Percentiles rank a stretch among this genome's conserved stretches.
phyloP scores from a whole-genome alignment of 2,797 vertebrate genomes.

The Danio albolineatus region DNA sequence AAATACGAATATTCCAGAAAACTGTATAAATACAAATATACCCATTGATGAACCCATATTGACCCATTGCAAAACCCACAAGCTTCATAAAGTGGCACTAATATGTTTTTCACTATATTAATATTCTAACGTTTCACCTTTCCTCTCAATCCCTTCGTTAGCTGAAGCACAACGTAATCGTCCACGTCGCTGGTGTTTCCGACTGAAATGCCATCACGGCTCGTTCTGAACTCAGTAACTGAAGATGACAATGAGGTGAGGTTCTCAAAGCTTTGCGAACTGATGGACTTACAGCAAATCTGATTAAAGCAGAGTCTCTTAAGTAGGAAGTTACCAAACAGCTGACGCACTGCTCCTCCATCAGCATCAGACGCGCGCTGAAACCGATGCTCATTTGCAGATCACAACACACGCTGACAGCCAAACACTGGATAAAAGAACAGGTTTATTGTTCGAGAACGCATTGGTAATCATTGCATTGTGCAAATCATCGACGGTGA shows the following conservation, averaged over 20 bases:
- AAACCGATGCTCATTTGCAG: not conserved
- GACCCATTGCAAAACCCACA: too few species aligned
- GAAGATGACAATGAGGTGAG: not conserved
- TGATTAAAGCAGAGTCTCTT: constrained; percentile 63
- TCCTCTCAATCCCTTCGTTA: too few species aligned
- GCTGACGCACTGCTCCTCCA: constrained; percentile 21
- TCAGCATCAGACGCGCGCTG: not conserved
- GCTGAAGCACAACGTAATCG: too few species aligned
- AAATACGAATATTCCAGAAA: too few species aligned
- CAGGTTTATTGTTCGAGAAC: not conserved
- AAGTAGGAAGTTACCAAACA: constrained; percentile 44
- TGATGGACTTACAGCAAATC: constrained; percentile 64
- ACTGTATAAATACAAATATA: too few species aligned
- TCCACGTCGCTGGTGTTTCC: too few species aligned
- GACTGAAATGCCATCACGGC: not conserved
- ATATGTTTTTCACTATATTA: too few species aligned
- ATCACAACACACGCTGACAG: too few species aligned
- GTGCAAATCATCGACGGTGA: not conserved
- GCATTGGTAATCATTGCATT: not conserved
- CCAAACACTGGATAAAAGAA: not conserved
- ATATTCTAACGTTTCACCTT: too few species aligned
- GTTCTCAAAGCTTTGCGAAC: constrained; percentile 10
- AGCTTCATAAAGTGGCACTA: too few species aligned
- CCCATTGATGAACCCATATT: too few species aligned
- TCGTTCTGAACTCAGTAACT: not conserved